Conservation (phyloP, 2,797 vertebrate genomes). For the Gymnodraco acuticeps region DNA sequence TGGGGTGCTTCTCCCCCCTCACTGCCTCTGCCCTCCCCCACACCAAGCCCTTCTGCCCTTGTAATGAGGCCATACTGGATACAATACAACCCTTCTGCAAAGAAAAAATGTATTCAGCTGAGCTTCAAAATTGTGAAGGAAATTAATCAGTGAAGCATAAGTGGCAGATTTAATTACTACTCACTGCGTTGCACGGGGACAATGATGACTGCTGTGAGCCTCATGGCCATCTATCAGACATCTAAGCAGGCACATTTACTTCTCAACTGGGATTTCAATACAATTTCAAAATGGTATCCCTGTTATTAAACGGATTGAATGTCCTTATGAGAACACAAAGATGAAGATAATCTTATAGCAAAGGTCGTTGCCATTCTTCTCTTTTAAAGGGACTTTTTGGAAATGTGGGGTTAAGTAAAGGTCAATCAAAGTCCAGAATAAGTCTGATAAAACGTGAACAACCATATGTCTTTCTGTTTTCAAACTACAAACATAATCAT, state of each 20-base stretch:
- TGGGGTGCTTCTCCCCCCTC: conserved; percentile 69
- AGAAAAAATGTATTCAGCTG: conserved; percentile 88
- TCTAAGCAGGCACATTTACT: conserved; percentile 46
- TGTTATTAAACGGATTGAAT: conserved; percentile 19
- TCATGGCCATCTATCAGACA: conserved; percentile 78
- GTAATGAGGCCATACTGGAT: conserved; percentile 89
- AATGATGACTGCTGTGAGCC: conserved; percentile 90
- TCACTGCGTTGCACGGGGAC: conserved; percentile 89
- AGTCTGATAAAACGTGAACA: background rate
- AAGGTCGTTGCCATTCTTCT: background rate
- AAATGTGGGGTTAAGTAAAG: background rate
- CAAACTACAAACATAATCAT: conserved; percentile 19
- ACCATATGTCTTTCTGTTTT: background rate
- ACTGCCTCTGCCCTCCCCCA: conserved; percentile 74
- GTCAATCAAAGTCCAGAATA: conserved; percentile 15
- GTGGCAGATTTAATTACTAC: conserved; percentile 94
- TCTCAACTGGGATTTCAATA: conserved; percentile 34
- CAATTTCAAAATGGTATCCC: conserved; percentile 32
- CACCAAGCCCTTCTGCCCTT: conserved; percentile 77
- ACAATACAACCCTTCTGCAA: conserved; percentile 90
- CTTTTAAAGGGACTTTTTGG: conserved; percentile 15
- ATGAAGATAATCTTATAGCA: conserved; percentile 1
- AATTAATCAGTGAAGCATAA: conserved; percentile 93
- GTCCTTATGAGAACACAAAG: conserved; percentile 18
- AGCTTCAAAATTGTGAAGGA: conserved; percentile 91